These are phyloP conservation scores for Asobara japonica DNA, from an alignment of 1,140 invertebrate genomes.

Conservation along the genomic window DNA sequence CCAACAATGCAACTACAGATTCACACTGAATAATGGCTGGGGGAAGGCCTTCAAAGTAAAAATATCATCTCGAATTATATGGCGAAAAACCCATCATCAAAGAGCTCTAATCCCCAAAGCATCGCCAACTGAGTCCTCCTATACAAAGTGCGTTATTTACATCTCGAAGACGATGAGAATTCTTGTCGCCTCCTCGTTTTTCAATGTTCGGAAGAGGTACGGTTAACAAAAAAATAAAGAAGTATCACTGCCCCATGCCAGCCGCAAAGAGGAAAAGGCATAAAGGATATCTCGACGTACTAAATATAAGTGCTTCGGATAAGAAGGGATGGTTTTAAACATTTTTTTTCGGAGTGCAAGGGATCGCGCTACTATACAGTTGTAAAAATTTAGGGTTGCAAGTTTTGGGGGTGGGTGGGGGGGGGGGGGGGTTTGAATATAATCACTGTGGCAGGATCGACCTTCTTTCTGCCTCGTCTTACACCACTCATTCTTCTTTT, in stretches of 20 bases:
- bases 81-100: conserved; percentile 24
- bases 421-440: conserved; percentile 56
- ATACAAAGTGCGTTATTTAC: conserved; percentile 19
- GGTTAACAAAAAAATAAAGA: not conserved
- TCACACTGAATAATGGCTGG: not conserved
- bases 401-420: conserved; percentile 25
- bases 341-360: conserved; percentile 56
- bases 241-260: not conserved
- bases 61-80: conserved; percentile 20
- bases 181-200: conserved; percentile 44
- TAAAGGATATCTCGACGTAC: conserved; percentile 56
- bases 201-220: conserved; percentile 50
- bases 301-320: conserved; percentile 63
- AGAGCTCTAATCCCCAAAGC: conserved; percentile 10
- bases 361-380: conserved; percentile 13
- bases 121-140: not conserved
- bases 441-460: conserved; percentile 54
- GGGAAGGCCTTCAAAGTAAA: not conserved
- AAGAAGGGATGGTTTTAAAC: conserved; percentile 57
- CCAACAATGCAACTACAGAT: not conserved
- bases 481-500: conserved; percentile 30
- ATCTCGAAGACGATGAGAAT: conserved; percentile 32
- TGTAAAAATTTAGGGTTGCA: conserved; percentile 17
- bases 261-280: conserved; percentile 30
- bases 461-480: conserved; percentile 38